Percentiles rank a stretch among this genome's conserved stretches.
phyloP scores from a whole-genome alignment of 2,113 vertebrate genomes.

The Alligator mississippiensis region DNA sequence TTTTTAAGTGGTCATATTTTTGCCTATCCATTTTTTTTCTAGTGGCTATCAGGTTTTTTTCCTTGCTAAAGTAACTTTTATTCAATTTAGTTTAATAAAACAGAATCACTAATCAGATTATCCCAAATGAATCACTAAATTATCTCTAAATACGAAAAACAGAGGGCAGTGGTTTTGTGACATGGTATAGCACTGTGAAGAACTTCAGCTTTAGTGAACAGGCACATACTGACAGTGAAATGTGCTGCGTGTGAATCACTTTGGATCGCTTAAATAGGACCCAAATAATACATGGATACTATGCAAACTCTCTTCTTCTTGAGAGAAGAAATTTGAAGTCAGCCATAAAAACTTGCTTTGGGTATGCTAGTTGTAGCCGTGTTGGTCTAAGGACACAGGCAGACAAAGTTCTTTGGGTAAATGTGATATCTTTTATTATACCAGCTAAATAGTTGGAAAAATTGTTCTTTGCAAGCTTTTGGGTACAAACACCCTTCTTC shows the following conservation, averaged over 20 bases:
- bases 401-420: too few species aligned
- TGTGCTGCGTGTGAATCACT: neutral
- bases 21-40: neutral
- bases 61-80: constrained; percentile 16
- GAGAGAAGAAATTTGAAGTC: neutral
- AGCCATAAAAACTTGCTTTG: neutral
- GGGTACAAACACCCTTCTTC: too few species aligned
- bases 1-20: neutral
- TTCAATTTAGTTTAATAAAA: constrained; percentile 34
- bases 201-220: neutral
- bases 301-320: neutral
- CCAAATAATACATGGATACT: neutral
- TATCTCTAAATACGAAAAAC: neutral
- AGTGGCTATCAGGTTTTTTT: neutral
- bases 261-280: neutral
- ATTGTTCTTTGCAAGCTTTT: too few species aligned
- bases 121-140: constrained; percentile 39
- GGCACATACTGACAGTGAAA: neutral
- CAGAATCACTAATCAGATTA: constrained; percentile 40
- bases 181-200: neutral
- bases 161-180: neutral
- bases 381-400: too few species aligned
- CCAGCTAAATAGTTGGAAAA: too few species aligned
- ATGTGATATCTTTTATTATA: too few species aligned
- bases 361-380: too few species aligned